Evolutionary conservation across 2,888 invertebrate genomes (phyloP), one percentile per base, ranked within the genome.

Genomic region (Anodontia alba): DNA sequence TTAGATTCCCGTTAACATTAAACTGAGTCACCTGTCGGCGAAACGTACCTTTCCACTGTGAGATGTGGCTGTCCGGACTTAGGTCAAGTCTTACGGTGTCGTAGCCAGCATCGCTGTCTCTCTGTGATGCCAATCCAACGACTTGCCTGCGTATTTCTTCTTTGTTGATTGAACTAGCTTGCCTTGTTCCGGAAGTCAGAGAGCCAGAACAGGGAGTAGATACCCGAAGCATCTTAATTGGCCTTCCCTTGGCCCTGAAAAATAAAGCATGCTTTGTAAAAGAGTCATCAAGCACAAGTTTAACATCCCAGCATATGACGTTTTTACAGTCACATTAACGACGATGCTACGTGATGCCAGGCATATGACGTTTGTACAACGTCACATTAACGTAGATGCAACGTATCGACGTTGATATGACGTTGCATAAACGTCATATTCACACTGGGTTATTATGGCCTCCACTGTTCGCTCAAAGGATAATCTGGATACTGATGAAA

Each of bases 91-190:
- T 69, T 42, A 23, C 38, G 2, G 23, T 46, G 1, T 69, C 69
- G 17, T 23, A 10, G 43, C 3, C 38, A 42, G 8, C 7, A 20
- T 75, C 68, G 0, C 66, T 33, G 49, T 83, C 83, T 12, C 76
- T 68, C 46, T 81, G 79, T 7, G 74, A 67, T 1, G 80, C 86
- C 10, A 86, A 69, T 12, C 80, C 86, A 1, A 86, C 86, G 38
- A 86, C 82, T 57, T 86, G 86, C n/a, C 80, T 72, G 42, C 86
- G 69, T n/a, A 86, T 33, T 54, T 57, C 81, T 57, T 86, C 86
- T 51, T 83, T 85, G 38, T 80, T 82, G 1, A 78, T 78, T 33
- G 85, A 76, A 31, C 82, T 76, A 1, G 78, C 78, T 46, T 80
- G 76, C 74, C 82, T 67, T 23, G 38, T 54, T 1, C 51, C 66